Percentiles rank a stretch among this genome's conserved stretches.
Conservation (phyloP, 2,113 vertebrate species). For the Hypanus sabinus region DNA sequence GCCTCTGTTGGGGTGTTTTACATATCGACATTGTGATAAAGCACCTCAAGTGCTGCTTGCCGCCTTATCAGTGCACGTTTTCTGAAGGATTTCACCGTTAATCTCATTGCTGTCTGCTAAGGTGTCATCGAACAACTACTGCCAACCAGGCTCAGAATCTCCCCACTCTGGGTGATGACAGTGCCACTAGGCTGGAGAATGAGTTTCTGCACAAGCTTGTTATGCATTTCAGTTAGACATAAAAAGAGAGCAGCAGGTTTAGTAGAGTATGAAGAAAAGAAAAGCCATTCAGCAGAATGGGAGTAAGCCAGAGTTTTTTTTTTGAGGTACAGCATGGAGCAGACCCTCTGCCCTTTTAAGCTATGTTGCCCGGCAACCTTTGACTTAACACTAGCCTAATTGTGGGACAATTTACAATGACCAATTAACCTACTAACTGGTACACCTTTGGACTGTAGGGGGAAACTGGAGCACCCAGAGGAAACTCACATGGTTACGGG, state of each 20-base stretch:
- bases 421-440: no score
- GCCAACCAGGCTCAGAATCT: neutral
- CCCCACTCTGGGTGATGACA: neutral
- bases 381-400: no score
- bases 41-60: neutral
- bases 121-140: neutral
- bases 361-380: no score
- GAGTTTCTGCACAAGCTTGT: neutral
- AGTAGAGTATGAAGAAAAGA: neutral
- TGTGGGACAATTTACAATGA: no score
- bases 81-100: neutral
- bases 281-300: neutral
- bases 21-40: neutral
- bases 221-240: neutral
- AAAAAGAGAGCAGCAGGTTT: no score
- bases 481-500: no score
- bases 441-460: no score
- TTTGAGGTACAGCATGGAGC: no score
- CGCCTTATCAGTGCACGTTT: neutral
- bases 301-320: neutral
- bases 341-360: no score
- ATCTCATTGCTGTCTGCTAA: neutral
- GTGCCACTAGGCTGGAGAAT: neutral
- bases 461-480: no score
- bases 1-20: neutral